Percentiles rank a stretch among this genome's conserved stretches.
Evolutionary conservation across 2,797 vertebrate species (phyloP).

Genomic region (Pyrrhura leucotis): DNA sequence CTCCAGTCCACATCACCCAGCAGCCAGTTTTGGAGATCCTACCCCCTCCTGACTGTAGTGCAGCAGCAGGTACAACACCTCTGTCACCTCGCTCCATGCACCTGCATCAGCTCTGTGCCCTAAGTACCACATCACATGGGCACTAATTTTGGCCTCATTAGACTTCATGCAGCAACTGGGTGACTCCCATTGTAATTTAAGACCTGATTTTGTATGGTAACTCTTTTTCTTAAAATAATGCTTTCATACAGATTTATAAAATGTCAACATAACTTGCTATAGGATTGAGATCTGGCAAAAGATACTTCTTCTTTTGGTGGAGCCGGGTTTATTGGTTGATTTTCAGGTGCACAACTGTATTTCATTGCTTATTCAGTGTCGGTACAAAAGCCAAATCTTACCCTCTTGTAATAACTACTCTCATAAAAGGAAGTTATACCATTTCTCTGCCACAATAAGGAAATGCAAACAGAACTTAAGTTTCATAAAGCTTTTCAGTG

Average conservation of each 20-base stretch:
- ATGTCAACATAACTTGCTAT: background rate
- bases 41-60: fast-evolving
- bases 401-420: background rate
- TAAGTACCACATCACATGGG: fast-evolving
- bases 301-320: background rate
- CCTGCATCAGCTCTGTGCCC: background rate
- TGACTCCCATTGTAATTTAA: background rate
- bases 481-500: background rate
- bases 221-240: background rate
- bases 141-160: background rate
- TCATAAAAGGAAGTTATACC: background rate
- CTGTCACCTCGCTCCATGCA: background rate
- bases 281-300: background rate
- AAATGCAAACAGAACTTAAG: background rate
- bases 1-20: background rate
- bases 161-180: background rate
- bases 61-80: background rate
- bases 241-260: background rate
- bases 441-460: background rate
- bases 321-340: constrained; percentile 31
- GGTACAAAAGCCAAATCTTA: background rate
- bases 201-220: background rate
- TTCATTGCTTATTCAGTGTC: background rate
- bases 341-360: background rate
- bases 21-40: background rate